Conservation (phyloP, 35 echinoderm and acorn worm genomes). For the Nesometra sesokonis region DNA sequence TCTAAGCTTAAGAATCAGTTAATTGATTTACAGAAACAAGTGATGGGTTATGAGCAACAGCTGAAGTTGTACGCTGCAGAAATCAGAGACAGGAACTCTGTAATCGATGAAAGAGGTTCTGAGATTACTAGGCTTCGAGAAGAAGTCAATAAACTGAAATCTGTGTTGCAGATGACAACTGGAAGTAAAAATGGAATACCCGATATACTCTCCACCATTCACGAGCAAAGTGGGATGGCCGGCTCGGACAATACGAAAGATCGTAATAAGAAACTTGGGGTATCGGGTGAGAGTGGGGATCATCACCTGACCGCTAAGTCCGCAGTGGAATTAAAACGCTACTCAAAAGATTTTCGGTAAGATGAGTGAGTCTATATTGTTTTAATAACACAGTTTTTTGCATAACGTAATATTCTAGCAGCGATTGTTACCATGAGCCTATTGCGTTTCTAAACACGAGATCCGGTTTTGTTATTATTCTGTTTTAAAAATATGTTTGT, state of each 20-base stretch:
- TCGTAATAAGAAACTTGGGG: slow-evolving; percentile 96
- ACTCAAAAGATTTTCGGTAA: slow-evolving; percentile 73
- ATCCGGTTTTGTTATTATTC: no score
- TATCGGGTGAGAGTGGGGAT: slow-evolving; percentile 80
- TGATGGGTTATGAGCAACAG: slow-evolving; percentile 43
- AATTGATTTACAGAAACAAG: slow-evolving; percentile 42
- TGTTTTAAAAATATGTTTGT: no score
- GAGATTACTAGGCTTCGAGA: slow-evolving; percentile 55
- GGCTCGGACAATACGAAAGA: slow-evolving; percentile 27
- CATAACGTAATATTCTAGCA: no score
- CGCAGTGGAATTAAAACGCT: slow-evolving; percentile 31
- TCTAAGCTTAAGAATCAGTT: slow-evolving; percentile 50
- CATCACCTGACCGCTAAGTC: slow-evolving; percentile 12
- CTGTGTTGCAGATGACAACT: slow-evolving; percentile 50
- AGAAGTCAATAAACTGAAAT: slow-evolving; percentile 84
- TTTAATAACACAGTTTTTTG: no score
- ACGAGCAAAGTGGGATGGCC: slow-evolving; percentile 35
- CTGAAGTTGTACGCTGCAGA: slow-evolving; percentile 35
- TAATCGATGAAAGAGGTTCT: slow-evolving; percentile 45
- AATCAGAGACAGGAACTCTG: slow-evolving; percentile 10
- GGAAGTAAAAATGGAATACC: slow-evolving; percentile 10
- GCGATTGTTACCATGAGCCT: no score
- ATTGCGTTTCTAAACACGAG: no score
- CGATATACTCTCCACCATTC: slow-evolving; percentile 39
- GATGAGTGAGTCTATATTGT: background rate